Evolutionary conservation across 2,888 invertebrate genomes (phyloP).

Genomic region (Andrena bucephala): DNA sequence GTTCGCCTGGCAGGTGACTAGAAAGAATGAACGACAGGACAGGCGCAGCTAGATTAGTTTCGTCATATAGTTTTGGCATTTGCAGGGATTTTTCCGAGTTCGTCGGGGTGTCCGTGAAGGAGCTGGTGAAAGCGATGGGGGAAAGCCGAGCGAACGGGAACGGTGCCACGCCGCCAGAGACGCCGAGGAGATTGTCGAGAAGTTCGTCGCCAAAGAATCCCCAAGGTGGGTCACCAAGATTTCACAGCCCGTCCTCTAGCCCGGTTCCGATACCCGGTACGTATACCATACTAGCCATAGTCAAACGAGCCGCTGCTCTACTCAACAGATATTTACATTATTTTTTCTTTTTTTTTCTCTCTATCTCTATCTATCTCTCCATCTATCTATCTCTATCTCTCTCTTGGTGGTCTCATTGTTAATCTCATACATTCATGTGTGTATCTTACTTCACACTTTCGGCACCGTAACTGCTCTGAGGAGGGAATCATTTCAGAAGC

Average conservation of each 20-base stretch:
- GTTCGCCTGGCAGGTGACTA: slow-evolving; percentile 81
- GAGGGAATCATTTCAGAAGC: slow-evolving; percentile 67
- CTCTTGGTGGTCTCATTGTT: slow-evolving; percentile 39
- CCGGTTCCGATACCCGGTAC: slow-evolving; percentile 88
- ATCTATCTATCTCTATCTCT: not conserved
- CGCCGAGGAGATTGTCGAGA: slow-evolving; percentile 86
- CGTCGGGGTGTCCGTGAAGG: slow-evolving; percentile 89
- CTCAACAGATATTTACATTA: slow-evolving; percentile 35
- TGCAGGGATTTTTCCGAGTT: slow-evolving; percentile 86
- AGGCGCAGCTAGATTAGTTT: slow-evolving; percentile 42
- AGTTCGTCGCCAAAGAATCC: slow-evolving; percentile 86
- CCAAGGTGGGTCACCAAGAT: slow-evolving; percentile 85
- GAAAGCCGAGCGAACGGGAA: slow-evolving; percentile 93
- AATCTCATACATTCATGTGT: slow-evolving; percentile 57
- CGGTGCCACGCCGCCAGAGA: slow-evolving; percentile 90
- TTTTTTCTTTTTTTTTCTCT: not conserved
- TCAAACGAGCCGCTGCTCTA: slow-evolving; percentile 16
- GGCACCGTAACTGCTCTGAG: slow-evolving; percentile 65
- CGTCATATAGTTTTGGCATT: slow-evolving; percentile 43
- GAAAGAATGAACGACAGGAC: slow-evolving; percentile 1
- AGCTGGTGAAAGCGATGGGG: slow-evolving; percentile 90
- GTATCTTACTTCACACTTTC: slow-evolving; percentile 64
- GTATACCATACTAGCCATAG: slow-evolving; percentile 59
- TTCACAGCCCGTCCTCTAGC: slow-evolving; percentile 87
- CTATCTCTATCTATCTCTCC: not conserved